Base-by-base conservation (phyloP, 64 coral and sea anemone genomes). In the Montipora sp. region DNA sequence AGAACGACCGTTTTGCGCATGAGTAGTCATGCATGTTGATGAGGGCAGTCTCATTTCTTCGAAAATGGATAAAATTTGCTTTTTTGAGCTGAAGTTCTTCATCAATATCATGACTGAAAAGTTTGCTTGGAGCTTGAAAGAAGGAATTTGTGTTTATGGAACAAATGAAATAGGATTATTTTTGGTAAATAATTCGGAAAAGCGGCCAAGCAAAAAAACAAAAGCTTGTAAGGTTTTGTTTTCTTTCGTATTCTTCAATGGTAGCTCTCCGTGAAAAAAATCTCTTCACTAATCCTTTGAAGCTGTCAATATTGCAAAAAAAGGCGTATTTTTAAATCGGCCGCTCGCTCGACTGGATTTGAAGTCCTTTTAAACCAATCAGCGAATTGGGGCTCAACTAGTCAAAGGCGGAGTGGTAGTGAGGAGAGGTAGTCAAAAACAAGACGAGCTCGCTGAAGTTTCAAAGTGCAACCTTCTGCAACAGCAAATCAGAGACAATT, bases 211-310 rank as follows among this genome's bases (percentile, higher is more conserved):
- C 61, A 8, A 19, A 85, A 72, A 49, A 3, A 72, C 58, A 83
- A 85, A 84, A 50, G 63, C 47, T 19, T 68, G 27, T 84, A 3
- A 48, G 8, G 19, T 60, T 63, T 83, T 85, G 61, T 85, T 15
- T 19, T 20, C 45, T 43, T 22, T 51, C 61, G 16, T 50, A 85
- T 85, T 85, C 66, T 85, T 70, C 36, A 44, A 18, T 84, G 82
- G 82, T 84, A 84, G 65, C 65, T 84, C 82, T 84, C 82, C 82
- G 65, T 84, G 63, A 84, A 84, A 70, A 70, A 84, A 84, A 70
- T 67, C 61, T 49, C 65, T 49, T 84, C 18, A 9, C 49, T 84
- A 69, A 46, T 84, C 82, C 18, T 84, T 14, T 71, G 47, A 71
- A 24, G 61, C 61, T 84, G 82, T 50, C 61, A 84, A 84, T 84